Conservation (phyloP, 2,113 vertebrate genomes). For the Paradisaea rubra region DNA sequence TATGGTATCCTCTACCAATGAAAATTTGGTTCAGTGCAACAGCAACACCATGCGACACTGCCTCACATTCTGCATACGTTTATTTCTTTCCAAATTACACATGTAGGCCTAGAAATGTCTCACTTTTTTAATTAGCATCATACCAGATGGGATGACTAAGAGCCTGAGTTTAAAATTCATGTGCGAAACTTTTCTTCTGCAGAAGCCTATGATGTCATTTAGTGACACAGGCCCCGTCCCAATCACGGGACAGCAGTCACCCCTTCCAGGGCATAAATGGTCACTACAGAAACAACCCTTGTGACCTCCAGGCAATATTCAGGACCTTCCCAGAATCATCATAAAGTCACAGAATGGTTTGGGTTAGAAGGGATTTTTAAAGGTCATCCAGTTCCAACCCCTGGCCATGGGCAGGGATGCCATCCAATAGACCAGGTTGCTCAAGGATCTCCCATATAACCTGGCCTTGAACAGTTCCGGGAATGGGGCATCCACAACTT, state of each 20-base stretch:
- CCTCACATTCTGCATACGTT: background rate
- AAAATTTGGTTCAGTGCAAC: conserved; percentile 6
- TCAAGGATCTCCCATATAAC: background rate
- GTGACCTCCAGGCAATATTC: background rate
- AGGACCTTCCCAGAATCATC: background rate
- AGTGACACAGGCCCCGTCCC: fast-evolving
- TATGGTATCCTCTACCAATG: background rate
- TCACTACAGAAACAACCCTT: background rate
- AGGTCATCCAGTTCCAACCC: background rate
- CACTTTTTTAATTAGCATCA: conserved; percentile 29
- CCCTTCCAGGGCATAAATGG: background rate
- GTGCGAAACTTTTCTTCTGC: background rate
- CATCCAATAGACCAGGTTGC: background rate
- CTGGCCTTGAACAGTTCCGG: background rate
- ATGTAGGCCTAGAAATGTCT: background rate
- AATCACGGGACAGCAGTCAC: fast-evolving
- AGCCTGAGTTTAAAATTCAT: background rate
- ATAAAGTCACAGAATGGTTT: background rate
- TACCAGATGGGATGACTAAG: conserved; percentile 48
- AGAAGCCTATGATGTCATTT: background rate
- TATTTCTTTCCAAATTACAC: background rate
- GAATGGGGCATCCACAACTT: background rate
- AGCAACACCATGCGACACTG: conserved; percentile 16
- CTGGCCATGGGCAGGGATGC: background rate
- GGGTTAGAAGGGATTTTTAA: background rate